Conservation (phyloP, 2,797 vertebrate species). For the Sebastolobus altivelis region DNA sequence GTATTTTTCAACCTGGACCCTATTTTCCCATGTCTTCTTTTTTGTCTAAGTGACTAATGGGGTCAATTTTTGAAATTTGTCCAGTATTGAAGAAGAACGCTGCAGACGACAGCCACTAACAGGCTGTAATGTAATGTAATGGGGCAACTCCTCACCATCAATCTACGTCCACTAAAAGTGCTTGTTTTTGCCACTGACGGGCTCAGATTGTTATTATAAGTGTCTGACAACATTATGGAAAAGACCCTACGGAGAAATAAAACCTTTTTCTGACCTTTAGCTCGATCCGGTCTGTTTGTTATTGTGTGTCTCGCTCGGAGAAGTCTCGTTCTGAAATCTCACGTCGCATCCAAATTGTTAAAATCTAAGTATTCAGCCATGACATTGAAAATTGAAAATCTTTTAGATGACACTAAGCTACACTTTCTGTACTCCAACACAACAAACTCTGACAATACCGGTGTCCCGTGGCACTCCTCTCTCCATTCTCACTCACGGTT, state of each 20-base stretch:
- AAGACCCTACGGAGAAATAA: background rate
- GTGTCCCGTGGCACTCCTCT: background rate
- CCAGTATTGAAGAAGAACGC: background rate
- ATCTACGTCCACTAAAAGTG: background rate
- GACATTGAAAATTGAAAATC: background rate
- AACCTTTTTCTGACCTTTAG: background rate
- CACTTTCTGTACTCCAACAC: background rate
- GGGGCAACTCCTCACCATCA: background rate
- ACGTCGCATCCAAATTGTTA: background rate
- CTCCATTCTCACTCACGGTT: background rate
- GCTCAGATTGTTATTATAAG: too few species aligned
- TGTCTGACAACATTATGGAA: background rate
- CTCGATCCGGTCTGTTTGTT: rapidly evolving
- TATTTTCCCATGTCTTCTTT: too few species aligned
- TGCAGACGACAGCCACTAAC: background rate
- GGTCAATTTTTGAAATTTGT: too few species aligned
- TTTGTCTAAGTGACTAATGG: too few species aligned
- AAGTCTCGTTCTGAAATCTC: background rate
- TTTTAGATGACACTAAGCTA: too few species aligned
- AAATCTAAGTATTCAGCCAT: rapidly evolving
- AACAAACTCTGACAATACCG: background rate
- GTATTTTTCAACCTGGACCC: background rate
- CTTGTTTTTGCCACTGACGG: background rate
- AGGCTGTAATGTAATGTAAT: background rate
- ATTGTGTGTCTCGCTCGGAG: background rate